phyloP scores from a whole-genome alignment of 1,140 invertebrate species.

The Phocides pigmalion region DNA sequence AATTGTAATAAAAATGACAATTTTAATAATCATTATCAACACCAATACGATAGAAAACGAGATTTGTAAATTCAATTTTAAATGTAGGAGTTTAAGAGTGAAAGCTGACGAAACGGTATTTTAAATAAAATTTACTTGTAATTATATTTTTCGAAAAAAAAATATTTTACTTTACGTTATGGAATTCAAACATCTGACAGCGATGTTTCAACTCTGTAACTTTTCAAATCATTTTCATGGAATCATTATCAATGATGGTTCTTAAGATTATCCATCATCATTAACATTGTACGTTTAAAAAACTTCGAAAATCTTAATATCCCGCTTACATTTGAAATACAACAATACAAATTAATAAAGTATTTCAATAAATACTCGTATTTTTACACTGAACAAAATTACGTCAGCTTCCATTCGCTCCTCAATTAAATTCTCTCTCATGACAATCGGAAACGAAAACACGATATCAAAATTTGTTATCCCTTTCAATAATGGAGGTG shows the following conservation, averaged over 20 bases:
- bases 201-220: constrained; percentile 34
- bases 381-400: constrained; percentile 10
- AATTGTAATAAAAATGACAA: not conserved
- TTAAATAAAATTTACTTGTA: constrained; percentile 24
- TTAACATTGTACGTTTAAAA: not conserved
- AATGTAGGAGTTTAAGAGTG: constrained; percentile 27
- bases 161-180: constrained; percentile 11
- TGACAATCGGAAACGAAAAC: constrained; percentile 61
- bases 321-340: not conserved
- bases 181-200: constrained; percentile 29
- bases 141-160: not conserved
- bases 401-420: constrained; percentile 50
- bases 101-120: constrained; percentile 21
- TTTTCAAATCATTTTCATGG: not conserved
- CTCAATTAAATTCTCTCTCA: constrained; percentile 36
- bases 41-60: constrained; percentile 15
- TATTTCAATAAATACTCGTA: not conserved
- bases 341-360: not conserved
- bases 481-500: constrained; percentile 52
- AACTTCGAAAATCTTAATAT: too few relatives aligned
- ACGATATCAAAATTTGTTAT: constrained; percentile 54
- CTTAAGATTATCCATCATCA: not conserved
- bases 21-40: constrained; percentile 34
- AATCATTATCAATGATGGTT: too few relatives aligned
- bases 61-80: constrained; percentile 29